These are phyloP conservation scores for Carcharodon carcharias DNA, from an alignment of 2,797 vertebrate species.

Conservation along the genomic window DNA sequence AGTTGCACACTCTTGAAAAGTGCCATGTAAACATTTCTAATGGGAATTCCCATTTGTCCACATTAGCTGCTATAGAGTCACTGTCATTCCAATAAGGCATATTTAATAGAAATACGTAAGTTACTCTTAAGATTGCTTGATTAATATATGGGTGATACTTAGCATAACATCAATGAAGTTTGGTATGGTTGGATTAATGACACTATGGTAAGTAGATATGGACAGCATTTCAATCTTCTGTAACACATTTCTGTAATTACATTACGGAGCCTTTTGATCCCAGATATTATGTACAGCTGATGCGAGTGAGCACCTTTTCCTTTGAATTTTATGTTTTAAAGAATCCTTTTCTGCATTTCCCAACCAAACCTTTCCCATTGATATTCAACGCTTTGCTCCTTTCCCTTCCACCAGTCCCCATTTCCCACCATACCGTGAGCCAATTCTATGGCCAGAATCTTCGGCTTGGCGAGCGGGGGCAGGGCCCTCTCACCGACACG, in stretches of 20 bases:
- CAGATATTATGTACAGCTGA: not conserved
- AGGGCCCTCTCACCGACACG: no score
- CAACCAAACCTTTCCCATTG: not conserved
- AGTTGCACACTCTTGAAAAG: not conserved
- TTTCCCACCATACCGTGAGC: not conserved
- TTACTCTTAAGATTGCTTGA: not conserved
- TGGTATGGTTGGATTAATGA: constrained; percentile 95
- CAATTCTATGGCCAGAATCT: not conserved
- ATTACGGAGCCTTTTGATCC: not conserved
- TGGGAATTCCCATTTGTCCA: not conserved
- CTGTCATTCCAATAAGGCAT: not conserved
- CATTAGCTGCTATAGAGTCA: not conserved
- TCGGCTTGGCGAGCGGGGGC: no score
- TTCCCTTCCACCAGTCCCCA: not conserved
- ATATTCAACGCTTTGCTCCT: not conserved
- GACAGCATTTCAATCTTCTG: constrained; percentile 91
- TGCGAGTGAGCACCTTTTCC: not conserved
- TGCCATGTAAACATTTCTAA: not conserved
- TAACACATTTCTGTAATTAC: not conserved
- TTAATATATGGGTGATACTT: constrained; percentile 94
- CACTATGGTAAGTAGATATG: constrained; percentile 96
- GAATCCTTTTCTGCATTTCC: not conserved
- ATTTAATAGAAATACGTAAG: not conserved
- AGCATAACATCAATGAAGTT: constrained; percentile 92
- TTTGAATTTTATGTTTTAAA: not conserved